Percentiles rank a stretch among this genome's conserved stretches.
These are phyloP conservation scores for Cheirogaleus major DNA, from an alignment of 2,797 vertebrate genomes.

Conservation along the genomic window DNA sequence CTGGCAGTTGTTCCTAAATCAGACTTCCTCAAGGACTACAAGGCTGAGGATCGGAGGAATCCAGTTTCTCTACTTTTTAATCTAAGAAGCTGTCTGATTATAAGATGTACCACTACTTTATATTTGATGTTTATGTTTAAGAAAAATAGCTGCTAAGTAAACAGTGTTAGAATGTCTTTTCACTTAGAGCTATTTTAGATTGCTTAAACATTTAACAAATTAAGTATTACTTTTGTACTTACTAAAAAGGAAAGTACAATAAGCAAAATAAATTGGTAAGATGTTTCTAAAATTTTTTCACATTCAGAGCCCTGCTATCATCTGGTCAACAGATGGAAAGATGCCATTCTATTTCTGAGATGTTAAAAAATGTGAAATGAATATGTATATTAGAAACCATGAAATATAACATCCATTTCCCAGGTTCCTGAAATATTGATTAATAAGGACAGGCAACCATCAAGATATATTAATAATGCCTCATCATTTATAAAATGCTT, in stretches of 20 bases:
- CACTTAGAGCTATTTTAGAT: constrained; percentile 49
- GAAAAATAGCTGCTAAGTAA: not conserved
- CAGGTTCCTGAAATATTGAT: constrained; percentile 1
- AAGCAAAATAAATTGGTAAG: not conserved
- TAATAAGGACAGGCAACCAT: not conserved
- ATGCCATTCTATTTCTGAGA: not conserved
- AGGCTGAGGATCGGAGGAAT: not conserved
- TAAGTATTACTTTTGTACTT: constrained; percentile 30
- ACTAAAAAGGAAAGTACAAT: not conserved
- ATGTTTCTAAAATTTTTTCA: constrained; percentile 20
- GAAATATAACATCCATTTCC: not conserved
- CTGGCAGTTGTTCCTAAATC: not conserved
- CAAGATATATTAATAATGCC: not conserved
- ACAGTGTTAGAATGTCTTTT: not conserved
- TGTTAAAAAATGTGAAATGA: not conserved
- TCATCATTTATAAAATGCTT: constrained; percentile 21
- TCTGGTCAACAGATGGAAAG: not conserved
- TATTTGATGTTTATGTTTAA: constrained; percentile 49
- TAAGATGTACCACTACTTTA: constrained; percentile 14
- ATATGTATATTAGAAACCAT: not conserved
- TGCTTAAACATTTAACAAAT: constrained; percentile 6
- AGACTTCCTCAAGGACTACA: not conserved
- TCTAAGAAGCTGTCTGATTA: not conserved
- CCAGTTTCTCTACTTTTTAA: not conserved
- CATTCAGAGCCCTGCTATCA: not conserved